Evolutionary conservation across 2,888 invertebrate genomes (phyloP).

Genomic region (Antheraea yamamai): DNA sequence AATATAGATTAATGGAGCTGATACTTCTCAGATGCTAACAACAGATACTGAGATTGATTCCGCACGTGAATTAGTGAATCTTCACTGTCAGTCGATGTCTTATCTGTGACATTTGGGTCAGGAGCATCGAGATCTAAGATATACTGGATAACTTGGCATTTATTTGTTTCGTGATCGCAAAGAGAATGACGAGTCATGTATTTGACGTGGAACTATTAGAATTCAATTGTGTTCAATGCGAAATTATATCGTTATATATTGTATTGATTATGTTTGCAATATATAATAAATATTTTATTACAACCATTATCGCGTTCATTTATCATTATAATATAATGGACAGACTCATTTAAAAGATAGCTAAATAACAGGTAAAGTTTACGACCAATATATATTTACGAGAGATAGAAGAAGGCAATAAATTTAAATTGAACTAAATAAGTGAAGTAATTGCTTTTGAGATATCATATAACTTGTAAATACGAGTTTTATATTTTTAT

Average conservation of each 20-base stretch:
- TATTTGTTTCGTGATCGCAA: constrained; percentile 69
- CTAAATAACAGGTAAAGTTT: neutral
- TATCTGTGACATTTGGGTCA: constrained; percentile 74
- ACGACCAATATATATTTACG: too few species aligned
- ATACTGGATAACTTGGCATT: constrained; percentile 60
- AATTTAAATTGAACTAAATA: neutral
- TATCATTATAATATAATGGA: constrained; percentile 1
- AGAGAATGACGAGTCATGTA: constrained; percentile 65
- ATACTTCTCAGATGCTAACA: neutral
- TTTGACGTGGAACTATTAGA: constrained; percentile 40
- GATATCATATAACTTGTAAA: neutral
- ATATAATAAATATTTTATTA: constrained; percentile 6
- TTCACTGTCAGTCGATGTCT: constrained; percentile 67
- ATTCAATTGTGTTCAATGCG: constrained; percentile 29
- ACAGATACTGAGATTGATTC: neutral
- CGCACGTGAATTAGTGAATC: constrained; percentile 58
- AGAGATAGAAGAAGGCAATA: too few species aligned
- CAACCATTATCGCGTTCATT: constrained; percentile 3
- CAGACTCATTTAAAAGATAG: neutral
- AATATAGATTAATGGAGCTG: constrained; percentile 2
- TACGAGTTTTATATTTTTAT: too few species aligned
- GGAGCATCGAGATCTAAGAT: constrained; percentile 65
- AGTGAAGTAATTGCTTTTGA: neutral
- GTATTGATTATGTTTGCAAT: constrained; percentile 31
- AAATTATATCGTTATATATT: constrained; percentile 15